A percentile compares a stretch with the other conserved stretches of the same genome.
Conservation (phyloP, 1,140 invertebrate genomes). For the Ceratitis capitata region DNA sequence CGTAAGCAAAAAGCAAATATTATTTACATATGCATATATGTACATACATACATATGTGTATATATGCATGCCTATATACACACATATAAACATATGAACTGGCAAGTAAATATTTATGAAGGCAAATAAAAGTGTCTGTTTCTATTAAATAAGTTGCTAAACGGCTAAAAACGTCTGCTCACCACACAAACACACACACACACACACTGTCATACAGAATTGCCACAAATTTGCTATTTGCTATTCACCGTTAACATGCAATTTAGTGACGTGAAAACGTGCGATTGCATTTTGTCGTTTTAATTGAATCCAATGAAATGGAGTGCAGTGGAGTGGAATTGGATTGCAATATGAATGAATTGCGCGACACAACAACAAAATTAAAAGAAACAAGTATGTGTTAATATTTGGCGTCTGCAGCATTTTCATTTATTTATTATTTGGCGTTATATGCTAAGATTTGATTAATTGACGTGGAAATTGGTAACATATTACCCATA, state of each 20-base stretch:
- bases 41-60: neutral
- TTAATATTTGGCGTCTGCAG: neutral
- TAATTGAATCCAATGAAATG: slow-evolving; percentile 17
- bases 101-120: too few species aligned
- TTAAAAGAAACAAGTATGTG: neutral
- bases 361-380: neutral
- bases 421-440: neutral
- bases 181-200: neutral
- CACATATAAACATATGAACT: too few species aligned
- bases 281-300: slow-evolving; percentile 14
- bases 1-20: neutral
- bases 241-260: slow-evolving; percentile 19
- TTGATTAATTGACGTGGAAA: slow-evolving; percentile 13
- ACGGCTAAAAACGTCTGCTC: neutral
- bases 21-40: neutral
- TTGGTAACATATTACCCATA: slow-evolving; percentile 9
- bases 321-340: neutral
- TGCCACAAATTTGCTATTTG: slow-evolving; percentile 1
- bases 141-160: neutral
- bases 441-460: neutral
- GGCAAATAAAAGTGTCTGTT: neutral
- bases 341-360: neutral
- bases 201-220: neutral
- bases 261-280: slow-evolving; percentile 13
- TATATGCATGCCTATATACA: neutral